Conservation (phyloP, 2,888 invertebrate species). For the Achlya flavicornis region DNA sequence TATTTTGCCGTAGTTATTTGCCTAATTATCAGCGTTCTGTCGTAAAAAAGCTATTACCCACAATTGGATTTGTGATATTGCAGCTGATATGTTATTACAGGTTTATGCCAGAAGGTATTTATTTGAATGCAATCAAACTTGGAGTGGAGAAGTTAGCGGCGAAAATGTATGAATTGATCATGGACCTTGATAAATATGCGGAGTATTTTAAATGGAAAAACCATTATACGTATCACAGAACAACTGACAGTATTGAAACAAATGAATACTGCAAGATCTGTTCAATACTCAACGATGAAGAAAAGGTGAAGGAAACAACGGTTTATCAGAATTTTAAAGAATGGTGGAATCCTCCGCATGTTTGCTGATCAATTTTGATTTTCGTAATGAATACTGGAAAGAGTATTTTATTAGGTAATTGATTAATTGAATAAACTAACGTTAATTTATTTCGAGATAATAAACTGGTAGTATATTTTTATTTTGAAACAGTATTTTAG, state of each 20-base stretch:
- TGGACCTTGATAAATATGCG: conserved; percentile 53
- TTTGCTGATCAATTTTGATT: conserved; percentile 22
- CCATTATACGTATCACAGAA: conserved; percentile 61
- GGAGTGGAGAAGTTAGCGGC: conserved; percentile 49
- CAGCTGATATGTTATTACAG: conserved; percentile 31
- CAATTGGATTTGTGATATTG: not conserved
- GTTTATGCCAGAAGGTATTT: conserved; percentile 49
- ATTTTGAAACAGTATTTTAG: not conserved
- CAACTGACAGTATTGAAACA: conserved; percentile 51
- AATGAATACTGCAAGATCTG: conserved; percentile 72
- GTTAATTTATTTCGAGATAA: no score
- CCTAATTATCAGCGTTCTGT: no score
- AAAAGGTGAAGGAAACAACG: conserved; percentile 43
- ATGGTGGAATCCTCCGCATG: conserved; percentile 62
- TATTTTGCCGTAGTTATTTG: no score
- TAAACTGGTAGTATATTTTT: not conserved
- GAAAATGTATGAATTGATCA: conserved; percentile 59
- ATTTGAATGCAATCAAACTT: conserved; percentile 60
- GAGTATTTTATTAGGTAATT: not conserved
- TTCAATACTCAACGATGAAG: conserved; percentile 56
- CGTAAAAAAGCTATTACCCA: no score
- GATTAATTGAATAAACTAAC: no score
- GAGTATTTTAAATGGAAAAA: conserved; percentile 70
- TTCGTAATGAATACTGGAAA: not conserved
- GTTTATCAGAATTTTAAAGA: conserved; percentile 52